These are phyloP conservation scores for Paramuricea clavata DNA, from an alignment of 92 coral and sea anemone species.

Conservation along the genomic window DNA sequence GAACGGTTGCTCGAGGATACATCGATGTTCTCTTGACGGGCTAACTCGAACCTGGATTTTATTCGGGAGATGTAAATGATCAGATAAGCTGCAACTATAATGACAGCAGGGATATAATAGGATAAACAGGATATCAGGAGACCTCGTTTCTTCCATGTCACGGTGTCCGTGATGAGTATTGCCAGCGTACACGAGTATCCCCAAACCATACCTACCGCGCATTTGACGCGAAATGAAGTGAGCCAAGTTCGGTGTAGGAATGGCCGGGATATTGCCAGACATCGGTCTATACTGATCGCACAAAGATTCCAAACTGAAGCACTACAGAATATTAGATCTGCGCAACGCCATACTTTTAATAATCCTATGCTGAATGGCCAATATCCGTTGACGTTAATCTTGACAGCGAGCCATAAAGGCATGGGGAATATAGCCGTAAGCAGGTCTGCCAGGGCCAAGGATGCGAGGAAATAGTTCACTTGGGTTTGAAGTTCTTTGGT, in stretches of 20 bases:
- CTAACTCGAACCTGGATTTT: conserved; percentile 72
- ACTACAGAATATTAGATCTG: conserved; percentile 88
- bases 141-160: conserved; percentile 79
- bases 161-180: conserved; percentile 63
- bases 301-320: conserved; percentile 99
- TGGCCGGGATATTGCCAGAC: conserved; percentile 86
- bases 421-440: conserved; percentile 86
- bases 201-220: conserved; percentile 87
- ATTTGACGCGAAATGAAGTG: conserved; percentile 79
- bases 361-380: conserved; percentile 75
- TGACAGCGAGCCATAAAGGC: conserved; percentile 84
- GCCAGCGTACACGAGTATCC: conserved; percentile 77
- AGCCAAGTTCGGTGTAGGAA: conserved; percentile 86
- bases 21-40: conserved; percentile 71
- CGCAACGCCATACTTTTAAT: conserved; percentile 73
- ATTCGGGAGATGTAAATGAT: conserved; percentile 78
- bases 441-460: conserved; percentile 83
- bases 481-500: conserved; percentile 89
- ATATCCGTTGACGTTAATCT: conserved; percentile 62
- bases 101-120: conserved; percentile 81
- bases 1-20: conserved; percentile 4
- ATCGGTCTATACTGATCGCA: conserved; percentile 92
- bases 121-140: conserved; percentile 80
- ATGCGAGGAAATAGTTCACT: conserved; percentile 89
- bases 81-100: conserved; percentile 85